Evolutionary conservation across 2,113 vertebrate genomes (phyloP).

Genomic region (Gymnarchus niloticus): DNA sequence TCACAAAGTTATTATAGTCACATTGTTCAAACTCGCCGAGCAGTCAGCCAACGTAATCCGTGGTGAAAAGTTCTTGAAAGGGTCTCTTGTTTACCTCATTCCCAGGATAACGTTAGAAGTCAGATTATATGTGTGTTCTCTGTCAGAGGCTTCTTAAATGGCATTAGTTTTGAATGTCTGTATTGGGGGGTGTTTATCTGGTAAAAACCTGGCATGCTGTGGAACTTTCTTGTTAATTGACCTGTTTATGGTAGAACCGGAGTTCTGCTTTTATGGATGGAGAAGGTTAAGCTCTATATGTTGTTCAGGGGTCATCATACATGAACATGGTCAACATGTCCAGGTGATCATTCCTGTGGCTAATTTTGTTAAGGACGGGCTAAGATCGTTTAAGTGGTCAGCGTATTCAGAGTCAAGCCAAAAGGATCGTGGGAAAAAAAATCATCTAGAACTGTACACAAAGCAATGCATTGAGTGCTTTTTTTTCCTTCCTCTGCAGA

Average conservation of each 20-base stretch:
- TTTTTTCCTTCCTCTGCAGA: constrained; percentile 36
- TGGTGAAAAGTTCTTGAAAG: constrained; percentile 52
- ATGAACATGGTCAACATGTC: not conserved
- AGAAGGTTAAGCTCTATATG: not conserved
- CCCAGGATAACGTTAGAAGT: constrained; percentile 47
- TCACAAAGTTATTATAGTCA: constrained; percentile 46
- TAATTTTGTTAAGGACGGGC: constrained; percentile 24
- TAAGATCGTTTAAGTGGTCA: constrained; percentile 38
- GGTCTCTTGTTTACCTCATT: constrained; percentile 44
- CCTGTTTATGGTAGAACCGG: not conserved
- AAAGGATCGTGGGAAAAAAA: constrained; percentile 36
- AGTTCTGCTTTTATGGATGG: not conserved
- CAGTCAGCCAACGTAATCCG: constrained; percentile 48
- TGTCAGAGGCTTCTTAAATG: constrained; percentile 41
- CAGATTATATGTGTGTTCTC: constrained; percentile 46
- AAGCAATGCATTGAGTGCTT: constrained; percentile 45
- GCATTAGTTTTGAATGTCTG: constrained; percentile 44
- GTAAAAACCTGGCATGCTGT: constrained; percentile 27
- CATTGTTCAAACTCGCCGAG: constrained; percentile 51
- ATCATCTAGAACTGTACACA: constrained; percentile 45
- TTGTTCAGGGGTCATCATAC: not conserved
- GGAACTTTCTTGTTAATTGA: constrained; percentile 7
- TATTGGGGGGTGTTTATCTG: constrained; percentile 34
- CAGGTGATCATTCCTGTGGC: constrained; percentile 34
- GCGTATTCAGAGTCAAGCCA: constrained; percentile 50